phyloP scores from a whole-genome alignment of 2,888 invertebrate genomes.

The Spatulosminthurus flaviceps region DNA sequence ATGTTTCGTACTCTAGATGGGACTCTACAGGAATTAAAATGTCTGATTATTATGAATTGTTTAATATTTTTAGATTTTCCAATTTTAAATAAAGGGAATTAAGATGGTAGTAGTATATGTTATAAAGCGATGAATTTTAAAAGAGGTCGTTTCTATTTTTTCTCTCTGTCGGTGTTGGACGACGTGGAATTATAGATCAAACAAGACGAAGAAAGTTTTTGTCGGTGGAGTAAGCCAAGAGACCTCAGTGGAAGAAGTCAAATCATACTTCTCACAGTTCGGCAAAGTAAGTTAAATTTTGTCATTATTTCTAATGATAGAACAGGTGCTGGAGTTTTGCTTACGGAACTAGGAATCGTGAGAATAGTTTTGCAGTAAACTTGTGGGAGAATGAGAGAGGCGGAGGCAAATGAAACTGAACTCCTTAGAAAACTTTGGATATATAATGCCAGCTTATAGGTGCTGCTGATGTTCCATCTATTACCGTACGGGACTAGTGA shows the following conservation, averaged over 20 bases:
- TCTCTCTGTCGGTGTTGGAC: neutral
- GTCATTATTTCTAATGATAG: conserved; percentile 34
- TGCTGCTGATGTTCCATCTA: no score
- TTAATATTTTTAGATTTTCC: no score
- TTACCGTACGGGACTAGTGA: no score
- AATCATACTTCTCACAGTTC: conserved; percentile 65
- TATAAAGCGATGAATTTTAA: neutral
- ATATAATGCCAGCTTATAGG: no score
- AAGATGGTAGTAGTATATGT: neutral
- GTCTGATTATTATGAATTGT: no score
- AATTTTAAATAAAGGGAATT: neutral
- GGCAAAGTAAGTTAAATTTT: conserved; percentile 63
- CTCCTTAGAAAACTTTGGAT: neutral
- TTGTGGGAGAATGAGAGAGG: neutral
- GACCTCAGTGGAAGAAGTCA: conserved; percentile 65
- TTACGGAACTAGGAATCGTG: neutral
- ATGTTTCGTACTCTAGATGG: no score
- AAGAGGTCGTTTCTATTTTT: neutral
- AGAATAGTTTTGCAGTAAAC: neutral
- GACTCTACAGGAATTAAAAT: no score
- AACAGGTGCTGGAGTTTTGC: conserved; percentile 5
- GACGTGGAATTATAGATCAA: conserved; percentile 53
- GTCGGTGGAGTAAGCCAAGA: conserved; percentile 66
- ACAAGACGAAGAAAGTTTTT: conserved; percentile 65
- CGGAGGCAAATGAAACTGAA: conserved; percentile 22